These are phyloP conservation scores for Sebastes variabilis DNA, from an alignment of 2,797 vertebrate species.

Conservation along the genomic window DNA sequence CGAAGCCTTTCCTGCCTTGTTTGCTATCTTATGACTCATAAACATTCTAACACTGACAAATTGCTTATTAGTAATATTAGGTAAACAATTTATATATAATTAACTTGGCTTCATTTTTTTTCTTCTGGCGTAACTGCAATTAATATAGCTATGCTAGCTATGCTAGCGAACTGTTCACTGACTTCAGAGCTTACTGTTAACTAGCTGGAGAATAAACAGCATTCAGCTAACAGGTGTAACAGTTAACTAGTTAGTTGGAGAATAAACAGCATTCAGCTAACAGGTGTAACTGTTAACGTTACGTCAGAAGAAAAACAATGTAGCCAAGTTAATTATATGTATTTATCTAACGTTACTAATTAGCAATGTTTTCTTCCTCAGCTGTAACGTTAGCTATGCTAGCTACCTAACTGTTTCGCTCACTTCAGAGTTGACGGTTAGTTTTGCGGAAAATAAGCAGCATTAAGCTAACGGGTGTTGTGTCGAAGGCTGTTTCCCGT, in stretches of 20 bases:
- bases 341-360: too few species aligned
- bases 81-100: not conserved
- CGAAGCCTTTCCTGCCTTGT: not conserved
- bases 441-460: not conserved
- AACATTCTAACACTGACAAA: not conserved
- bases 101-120: not conserved
- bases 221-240: not conserved
- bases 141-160: not conserved
- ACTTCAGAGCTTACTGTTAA: not conserved
- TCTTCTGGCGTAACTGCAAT: not conserved
- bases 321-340: too few species aligned
- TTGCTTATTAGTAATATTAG: not conserved
- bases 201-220: not conserved
- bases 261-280: not conserved
- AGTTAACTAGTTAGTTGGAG: too few species aligned
- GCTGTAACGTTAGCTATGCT: too few species aligned
- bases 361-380: too few species aligned
- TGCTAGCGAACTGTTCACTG: not conserved
- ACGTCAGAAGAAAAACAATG: too few species aligned
- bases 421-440: not conserved
- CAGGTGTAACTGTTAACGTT: too few species aligned
- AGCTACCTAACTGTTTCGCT: not conserved
- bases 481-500: too few species aligned
- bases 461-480: not conserved
- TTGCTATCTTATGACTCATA: not conserved